Evolutionary conservation across 1,140 invertebrate species (phyloP), one percentile per base, ranked within the genome.

Genomic region (Aleiodes sp.): DNA sequence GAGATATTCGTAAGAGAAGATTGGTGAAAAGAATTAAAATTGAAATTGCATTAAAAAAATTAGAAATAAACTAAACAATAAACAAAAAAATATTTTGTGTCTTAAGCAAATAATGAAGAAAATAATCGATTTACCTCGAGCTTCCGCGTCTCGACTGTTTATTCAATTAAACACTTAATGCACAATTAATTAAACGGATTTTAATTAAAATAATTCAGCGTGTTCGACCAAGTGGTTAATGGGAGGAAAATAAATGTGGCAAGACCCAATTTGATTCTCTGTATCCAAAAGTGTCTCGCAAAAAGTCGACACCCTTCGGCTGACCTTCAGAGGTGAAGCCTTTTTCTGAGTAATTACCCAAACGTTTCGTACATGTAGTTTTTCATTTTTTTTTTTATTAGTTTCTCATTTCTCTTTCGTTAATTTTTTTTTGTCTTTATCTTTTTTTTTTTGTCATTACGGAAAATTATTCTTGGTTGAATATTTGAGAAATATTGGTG

Each of bases 261-360:
- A 16, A 46, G 41, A 46, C 16, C 41, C 41, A 46, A 46, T 46
- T 46, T 46, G 41, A n/a, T 19, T 46, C n/a, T 46, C n/a, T 46
- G 41, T 19, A 16, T 12, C 62, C 37, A 43, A 65, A 41, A 41
- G 39, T 46, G 43, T 43, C 39, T 41, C 60, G 43, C 19, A 65
- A 65, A 65, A 65, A 65, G 62, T 65, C 62, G 62, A 65, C 62
- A 39, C 62, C 39, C 21, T 46, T 65, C 39, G 62, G n/a, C 29
- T 46, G 62, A 28, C 26, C 62, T 65, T 43, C 28, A 19, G 37
- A 65, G 39, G 12, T 14, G 29, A 28, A 12, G 2, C 64, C 41
- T 66, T 46, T 31, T n/a, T n/a, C 64, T 46, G 29, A 66, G 46
- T 66, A 66, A 66, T 66, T 66, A 37, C 33, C 46, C 29, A 28